phyloP scores from a whole-genome alignment of 2,797 vertebrate species.

The Rhinophrynus dorsalis region DNA sequence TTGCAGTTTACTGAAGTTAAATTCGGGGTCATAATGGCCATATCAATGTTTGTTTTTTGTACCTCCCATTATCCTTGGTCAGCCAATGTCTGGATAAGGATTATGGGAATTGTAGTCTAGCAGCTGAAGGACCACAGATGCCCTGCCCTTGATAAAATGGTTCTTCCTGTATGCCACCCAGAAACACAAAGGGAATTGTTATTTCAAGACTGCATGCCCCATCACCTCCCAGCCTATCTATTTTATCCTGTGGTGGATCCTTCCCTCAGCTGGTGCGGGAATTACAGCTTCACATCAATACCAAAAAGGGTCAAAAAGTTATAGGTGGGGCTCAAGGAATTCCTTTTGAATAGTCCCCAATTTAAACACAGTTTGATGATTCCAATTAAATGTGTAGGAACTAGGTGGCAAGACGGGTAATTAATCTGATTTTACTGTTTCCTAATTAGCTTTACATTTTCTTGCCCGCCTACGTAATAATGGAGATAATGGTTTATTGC shows the following conservation, averaged over 20 bases:
- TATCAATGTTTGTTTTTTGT: too few relatives aligned
- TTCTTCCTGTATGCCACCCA: not conserved
- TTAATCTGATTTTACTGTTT: constrained; percentile 34
- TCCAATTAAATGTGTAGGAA: constrained; percentile 39
- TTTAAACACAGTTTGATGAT: constrained; percentile 41
- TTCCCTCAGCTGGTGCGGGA: constrained; percentile 24
- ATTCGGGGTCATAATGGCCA: too few relatives aligned
- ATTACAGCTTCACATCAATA: constrained; percentile 25
- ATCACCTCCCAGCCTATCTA: not conserved
- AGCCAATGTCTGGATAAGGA: too few relatives aligned
- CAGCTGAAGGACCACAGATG: too few relatives aligned
- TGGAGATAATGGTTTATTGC: constrained; percentile 38
- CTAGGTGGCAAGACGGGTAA: constrained; percentile 38
- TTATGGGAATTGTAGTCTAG: too few relatives aligned
- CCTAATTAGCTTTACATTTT: constrained; percentile 41
- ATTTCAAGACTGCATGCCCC: not conserved
- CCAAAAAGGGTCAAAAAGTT: constrained; percentile 45
- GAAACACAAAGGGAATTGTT: not conserved
- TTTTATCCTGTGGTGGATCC: constrained; percentile 20
- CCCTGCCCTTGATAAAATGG: too few relatives aligned
- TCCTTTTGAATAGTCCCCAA: constrained; percentile 36
- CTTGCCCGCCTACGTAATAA: constrained; percentile 35
- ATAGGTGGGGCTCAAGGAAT: constrained; percentile 28
- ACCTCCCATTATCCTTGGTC: too few relatives aligned
- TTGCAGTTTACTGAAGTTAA: too few relatives aligned